Evolutionary conservation across 2,113 vertebrate genomes (phyloP).

Genomic region (Caracal caracal): DNA sequence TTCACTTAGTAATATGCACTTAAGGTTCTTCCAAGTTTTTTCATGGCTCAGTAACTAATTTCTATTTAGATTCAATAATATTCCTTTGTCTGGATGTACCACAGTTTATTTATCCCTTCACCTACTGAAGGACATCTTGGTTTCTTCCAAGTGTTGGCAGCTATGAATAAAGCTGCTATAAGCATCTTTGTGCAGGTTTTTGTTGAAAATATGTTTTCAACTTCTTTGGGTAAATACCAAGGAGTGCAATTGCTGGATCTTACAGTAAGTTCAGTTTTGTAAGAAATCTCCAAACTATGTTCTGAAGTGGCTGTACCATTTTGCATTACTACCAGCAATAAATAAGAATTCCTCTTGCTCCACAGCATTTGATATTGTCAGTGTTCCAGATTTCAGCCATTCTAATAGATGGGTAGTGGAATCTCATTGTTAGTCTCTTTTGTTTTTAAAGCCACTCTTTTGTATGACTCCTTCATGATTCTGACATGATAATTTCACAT

Average conservation of each 20-base stretch:
- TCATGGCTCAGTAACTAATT: neutral
- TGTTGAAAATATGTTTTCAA: neutral
- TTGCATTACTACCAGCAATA: neutral
- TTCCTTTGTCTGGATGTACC: neutral
- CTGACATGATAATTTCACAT: conserved; percentile 13
- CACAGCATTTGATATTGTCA: neutral
- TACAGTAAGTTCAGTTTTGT: neutral
- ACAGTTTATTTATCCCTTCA: neutral
- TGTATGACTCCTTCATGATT: neutral
- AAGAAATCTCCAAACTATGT: neutral
- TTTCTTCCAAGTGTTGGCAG: neutral
- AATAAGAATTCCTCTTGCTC: neutral
- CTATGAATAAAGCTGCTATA: neutral
- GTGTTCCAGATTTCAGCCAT: neutral
- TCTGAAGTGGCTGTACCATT: neutral
- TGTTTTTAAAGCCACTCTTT: conserved; percentile 28
- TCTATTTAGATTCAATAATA: neutral
- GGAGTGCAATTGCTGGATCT: neutral
- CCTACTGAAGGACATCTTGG: neutral
- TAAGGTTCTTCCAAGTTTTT: neutral
- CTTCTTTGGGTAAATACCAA: neutral
- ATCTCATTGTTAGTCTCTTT: neutral
- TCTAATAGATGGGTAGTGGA: neutral
- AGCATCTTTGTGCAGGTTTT: neutral
- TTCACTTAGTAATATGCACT: neutral